These are phyloP conservation scores for Oxytorus armatus DNA, from an alignment of 2,888 invertebrate species.

Conservation along the genomic window DNA sequence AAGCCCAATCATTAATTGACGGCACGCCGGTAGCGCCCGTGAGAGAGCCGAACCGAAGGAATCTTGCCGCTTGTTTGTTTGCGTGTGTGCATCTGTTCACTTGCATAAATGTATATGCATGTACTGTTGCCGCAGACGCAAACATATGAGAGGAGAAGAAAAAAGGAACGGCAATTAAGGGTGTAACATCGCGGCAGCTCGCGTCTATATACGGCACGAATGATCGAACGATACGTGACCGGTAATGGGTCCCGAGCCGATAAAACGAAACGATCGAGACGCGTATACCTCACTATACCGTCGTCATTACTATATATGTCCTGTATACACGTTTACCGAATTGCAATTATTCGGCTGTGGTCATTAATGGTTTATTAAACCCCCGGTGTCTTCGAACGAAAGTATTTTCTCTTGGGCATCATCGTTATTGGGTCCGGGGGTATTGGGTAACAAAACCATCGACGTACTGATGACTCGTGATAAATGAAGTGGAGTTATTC, in stretches of 20 bases:
- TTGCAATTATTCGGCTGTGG: conserved; percentile 48
- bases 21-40: conserved; percentile 39
- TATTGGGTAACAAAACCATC: conserved; percentile 32
- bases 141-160: conserved; percentile 49
- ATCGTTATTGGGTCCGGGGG: conserved; percentile 29
- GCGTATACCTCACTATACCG: no score
- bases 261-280: conserved; percentile 54
- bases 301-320: neutral
- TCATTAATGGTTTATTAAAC: conserved; percentile 24
- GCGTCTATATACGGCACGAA: conserved; percentile 61
- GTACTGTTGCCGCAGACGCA: neutral
- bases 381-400: conserved; percentile 13
- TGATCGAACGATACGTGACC: conserved; percentile 62
- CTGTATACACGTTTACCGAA: neutral
- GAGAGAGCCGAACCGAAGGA: conserved; percentile 39
- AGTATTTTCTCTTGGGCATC: conserved; percentile 34
- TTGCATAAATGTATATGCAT: neutral
- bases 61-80: conserved; percentile 25
- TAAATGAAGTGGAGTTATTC: conserved; percentile 13
- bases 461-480: conserved; percentile 14
- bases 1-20: conserved; percentile 67
- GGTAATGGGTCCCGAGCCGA: conserved; percentile 58
- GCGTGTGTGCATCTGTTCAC: neutral
- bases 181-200: conserved; percentile 58
- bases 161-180: conserved; percentile 64